Base-by-base conservation (phyloP, 1,140 invertebrate genomes). In the Lanistes nyassanus region DNA sequence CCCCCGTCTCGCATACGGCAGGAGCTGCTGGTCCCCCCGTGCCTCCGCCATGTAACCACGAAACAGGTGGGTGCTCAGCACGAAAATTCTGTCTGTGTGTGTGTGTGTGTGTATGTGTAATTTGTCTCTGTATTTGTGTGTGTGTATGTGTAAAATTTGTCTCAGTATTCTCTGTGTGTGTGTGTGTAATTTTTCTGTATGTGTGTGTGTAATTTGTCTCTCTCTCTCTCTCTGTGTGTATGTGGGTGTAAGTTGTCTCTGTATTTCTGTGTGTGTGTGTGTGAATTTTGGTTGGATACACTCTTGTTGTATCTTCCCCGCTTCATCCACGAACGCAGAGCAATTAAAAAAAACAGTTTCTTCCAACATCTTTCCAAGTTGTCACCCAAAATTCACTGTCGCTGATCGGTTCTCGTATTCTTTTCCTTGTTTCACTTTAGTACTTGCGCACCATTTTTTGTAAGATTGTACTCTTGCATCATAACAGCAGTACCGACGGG, bases 121-220 rank as follows among this genome's bases (percentile, higher is more conserved):
- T n/a, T n/a, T n/a, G n/a, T n/a, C n/a, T n/a, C n/a, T n/a, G n/a
- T n/a, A n/a, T n/a, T n/a, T n/a, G 29, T 65, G 62, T 65, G 62
- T 39, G n/a, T n/a, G n/a, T n/a, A n/a, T n/a, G n/a, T n/a, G n/a
- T n/a, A n/a, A n/a, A n/a, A 62, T 31, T 29, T 9, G 58, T n/a
- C 11, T 31, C 58, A n/a, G n/a, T n/a, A n/a, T n/a, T n/a, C n/a
- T n/a, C n/a, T n/a, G n/a, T n/a, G n/a, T n/a, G n/a, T n/a, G n/a
- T n/a, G 62, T 65, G 19, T 51, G 39, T 58, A n/a, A 7, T 47
- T 26, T 55, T n/a, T 53, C 29, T 76, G 36, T 51, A 29, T 74
- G 31, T 67, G 51, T 74, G 55, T 62, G 34, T 74, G 36, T 74
- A n/a, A 36, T 74, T n/a, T 74, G 36, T 74, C 31, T 62, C 60